Evolutionary conservation across 2,888 invertebrate species (phyloP).

Genomic region (Trichogramma dendrolimi): DNA sequence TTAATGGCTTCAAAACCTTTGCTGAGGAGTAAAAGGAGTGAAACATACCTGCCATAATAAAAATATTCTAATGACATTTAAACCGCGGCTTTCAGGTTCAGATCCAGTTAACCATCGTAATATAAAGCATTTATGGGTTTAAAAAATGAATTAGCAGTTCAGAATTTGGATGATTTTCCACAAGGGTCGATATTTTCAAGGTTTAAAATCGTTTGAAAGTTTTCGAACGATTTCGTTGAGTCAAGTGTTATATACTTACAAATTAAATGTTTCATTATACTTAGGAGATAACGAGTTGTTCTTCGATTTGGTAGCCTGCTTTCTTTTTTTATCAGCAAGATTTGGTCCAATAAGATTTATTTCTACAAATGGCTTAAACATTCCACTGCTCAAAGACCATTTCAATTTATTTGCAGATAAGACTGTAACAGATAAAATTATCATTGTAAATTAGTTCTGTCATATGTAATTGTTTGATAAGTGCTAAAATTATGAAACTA

Average conservation of each 20-base stretch:
- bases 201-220: not conserved
- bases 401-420: conserved; percentile 97
- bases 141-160: no score
- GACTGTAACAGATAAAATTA: conserved; percentile 62
- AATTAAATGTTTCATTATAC: conserved; percentile 98
- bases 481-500: not conserved
- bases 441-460: not conserved
- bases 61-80: no score
- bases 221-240: not conserved
- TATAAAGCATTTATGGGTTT: no score
- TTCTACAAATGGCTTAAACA: conserved; percentile 99
- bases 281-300: conserved; percentile 99
- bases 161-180: no score
- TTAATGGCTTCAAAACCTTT: no score
- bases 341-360: conserved; percentile 97
- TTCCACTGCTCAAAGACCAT: conserved; percentile 93
- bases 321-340: conserved; percentile 96
- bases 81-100: no score
- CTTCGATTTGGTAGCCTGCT: conserved; percentile 97
- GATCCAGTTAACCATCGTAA: no score
- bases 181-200: no score
- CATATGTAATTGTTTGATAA: not conserved
- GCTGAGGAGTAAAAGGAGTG: no score
- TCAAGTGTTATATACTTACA: conserved; percentile 66
- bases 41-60: no score